Percentiles rank a stretch among this genome's conserved stretches.
Evolutionary conservation across 2,888 invertebrate species (phyloP).

Genomic region (Cantharis rufa): DNA sequence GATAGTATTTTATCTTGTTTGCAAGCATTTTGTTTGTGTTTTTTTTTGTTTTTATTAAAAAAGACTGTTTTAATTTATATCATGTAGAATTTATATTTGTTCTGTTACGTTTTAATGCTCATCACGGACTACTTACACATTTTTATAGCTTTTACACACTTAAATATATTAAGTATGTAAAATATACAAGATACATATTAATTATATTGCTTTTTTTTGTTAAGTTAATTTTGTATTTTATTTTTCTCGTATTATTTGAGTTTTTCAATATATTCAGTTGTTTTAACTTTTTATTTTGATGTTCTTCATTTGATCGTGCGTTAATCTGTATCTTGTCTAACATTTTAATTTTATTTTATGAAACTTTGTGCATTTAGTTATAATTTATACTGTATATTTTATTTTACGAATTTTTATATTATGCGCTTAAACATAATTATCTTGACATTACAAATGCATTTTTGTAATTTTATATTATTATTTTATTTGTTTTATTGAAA

Average conservation of each 20-base stretch:
- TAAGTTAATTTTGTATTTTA: neutral
- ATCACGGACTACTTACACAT: neutral
- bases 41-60: constrained; percentile 6
- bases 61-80: constrained; percentile 20
- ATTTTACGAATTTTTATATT: neutral
- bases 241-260: neutral
- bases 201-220: neutral
- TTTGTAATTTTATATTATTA: neutral
- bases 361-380: neutral
- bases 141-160: constrained; percentile 6
- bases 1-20: neutral
- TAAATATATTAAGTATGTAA: neutral
- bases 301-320: neutral
- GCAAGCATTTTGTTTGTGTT: constrained; percentile 11
- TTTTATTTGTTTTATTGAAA: neutral
- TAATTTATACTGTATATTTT: neutral
- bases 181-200: neutral
- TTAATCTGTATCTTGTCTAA: neutral
- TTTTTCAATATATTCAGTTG: neutral
- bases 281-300: neutral
- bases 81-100: constrained; percentile 3
- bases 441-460: neutral
- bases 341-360: neutral
- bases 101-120: neutral
- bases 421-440: neutral